Evolutionary conservation across 2,797 vertebrate species (phyloP), one percentile per base, ranked within the genome.

Genomic region (Picus viridis): DNA sequence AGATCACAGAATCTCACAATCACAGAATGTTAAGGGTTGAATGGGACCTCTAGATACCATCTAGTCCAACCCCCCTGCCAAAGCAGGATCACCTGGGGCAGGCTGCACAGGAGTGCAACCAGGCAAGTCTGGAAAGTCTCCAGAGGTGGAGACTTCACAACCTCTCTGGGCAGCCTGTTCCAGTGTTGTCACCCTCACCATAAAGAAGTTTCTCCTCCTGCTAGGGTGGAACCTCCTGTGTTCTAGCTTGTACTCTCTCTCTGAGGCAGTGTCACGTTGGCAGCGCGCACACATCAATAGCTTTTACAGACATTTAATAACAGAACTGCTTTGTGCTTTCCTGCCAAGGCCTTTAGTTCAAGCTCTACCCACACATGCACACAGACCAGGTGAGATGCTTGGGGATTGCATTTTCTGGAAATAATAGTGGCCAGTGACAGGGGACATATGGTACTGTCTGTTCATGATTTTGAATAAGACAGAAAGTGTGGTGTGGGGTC

Each of bases 281-380:
- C 53, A 19, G 11, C 78, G 64, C 77, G 64, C 67, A 8, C 79
- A 24, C 43, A 83, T 95, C 86, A 89, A 88, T 65, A 92, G 61
- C 72, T 89, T 87, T 86, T 78, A 69, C 82, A 88, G 72, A 84
- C 61, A 75, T 81, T 83, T 93, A 82, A 86, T 92, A 92, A 77
- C 51, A 62, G 75, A 92, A 85, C 41, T 76, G 67, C 70, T 92
- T 69, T 54, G 45, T 93, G 67, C 34, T 83, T 85, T 85, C 49
- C 84, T 88, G 73, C 32, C 30, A 45, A 81, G 88, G 51, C 82
- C 67, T 81, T 75, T 88, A 72, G 53, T 57, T 89, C 34, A 53
- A 53, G 65, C 72, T 87, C 43, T 83, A 5, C 70, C 23, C 22
- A 15, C 34, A 32, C 43, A 62, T 30, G 0, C n/a, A 75, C 81